Percentiles rank a stretch among this genome's conserved stretches.
phyloP scores from a whole-genome alignment of 1,140 invertebrate genomes.

The Lethrus apterus region DNA sequence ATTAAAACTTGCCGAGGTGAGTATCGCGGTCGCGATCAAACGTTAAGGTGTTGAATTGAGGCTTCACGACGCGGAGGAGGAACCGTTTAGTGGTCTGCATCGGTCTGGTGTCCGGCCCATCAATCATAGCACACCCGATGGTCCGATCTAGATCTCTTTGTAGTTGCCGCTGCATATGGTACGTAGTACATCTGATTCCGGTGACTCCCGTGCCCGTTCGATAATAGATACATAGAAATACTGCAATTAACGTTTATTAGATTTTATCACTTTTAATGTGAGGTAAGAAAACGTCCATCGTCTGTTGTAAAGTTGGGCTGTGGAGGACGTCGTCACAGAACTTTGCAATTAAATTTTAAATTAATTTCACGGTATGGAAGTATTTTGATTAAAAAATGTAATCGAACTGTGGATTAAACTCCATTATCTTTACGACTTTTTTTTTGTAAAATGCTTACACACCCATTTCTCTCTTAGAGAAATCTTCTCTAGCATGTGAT shows the following conservation, averaged over 20 bases:
- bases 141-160: slow-evolving; percentile 32
- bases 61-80: slow-evolving; percentile 29
- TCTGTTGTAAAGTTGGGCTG: no score
- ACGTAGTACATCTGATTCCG: background rate
- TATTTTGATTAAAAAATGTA: no score
- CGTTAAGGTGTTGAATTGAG: slow-evolving; percentile 34
- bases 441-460: no score
- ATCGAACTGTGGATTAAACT: no score
- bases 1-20: slow-evolving; percentile 25
- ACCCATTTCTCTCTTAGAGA: no score
- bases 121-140: slow-evolving; percentile 33
- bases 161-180: slow-evolving; percentile 18
- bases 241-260: slow-evolving; percentile 10
- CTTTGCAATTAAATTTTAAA: no score
- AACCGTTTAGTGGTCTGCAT: slow-evolving; percentile 28
- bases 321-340: no score
- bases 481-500: no score
- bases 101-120: slow-evolving; percentile 24
- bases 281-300: no score
- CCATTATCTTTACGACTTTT: no score
- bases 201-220: slow-evolving; percentile 2
- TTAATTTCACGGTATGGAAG: no score
- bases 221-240: background rate
- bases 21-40: slow-evolving; percentile 27
- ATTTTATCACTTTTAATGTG: slow-evolving; percentile 2